Percentiles rank a stretch among this genome's conserved stretches.
These are phyloP conservation scores for Conops quadrifasciatus DNA, from an alignment of 2,888 invertebrate genomes.

Conservation along the genomic window DNA sequence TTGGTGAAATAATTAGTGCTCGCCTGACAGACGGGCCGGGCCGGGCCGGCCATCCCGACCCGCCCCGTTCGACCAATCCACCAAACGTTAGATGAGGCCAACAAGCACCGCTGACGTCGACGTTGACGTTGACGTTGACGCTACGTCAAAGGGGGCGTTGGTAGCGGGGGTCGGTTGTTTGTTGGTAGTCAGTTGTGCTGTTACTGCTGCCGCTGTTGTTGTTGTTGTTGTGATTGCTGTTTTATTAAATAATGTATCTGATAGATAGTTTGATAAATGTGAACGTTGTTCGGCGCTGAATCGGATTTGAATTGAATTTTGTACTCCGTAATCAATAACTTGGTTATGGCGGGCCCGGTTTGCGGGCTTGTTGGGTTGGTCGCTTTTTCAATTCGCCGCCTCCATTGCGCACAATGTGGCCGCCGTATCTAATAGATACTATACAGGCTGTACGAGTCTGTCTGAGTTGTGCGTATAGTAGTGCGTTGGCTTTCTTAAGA, in stretches of 20 bases:
- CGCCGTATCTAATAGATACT: conserved; percentile 1
- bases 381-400: not conserved
- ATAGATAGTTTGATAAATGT: conserved; percentile 30
- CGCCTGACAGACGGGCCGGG: not conserved
- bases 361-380: not conserved
- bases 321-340: conserved; percentile 42
- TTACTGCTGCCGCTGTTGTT: conserved; percentile 3
- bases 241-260: conserved; percentile 29
- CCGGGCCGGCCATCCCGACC: not conserved
- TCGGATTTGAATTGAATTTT: conserved; percentile 25
- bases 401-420: conserved; percentile 4
- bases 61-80: not conserved
- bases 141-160: not conserved
- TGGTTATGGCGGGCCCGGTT: conserved; percentile 36
- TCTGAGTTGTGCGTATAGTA: not conserved
- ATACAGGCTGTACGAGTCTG: too few species aligned
- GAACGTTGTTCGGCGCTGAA: conserved; percentile 21
- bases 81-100: conserved; percentile 11
- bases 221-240: conserved; percentile 24
- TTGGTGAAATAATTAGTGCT: conserved; percentile 29
- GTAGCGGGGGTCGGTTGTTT: not conserved
- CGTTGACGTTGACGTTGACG: not conserved
- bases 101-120: conserved; percentile 2
- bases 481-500: not conserved
- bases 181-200: not conserved